phyloP scores from a whole-genome alignment of 1,140 invertebrate species.

The Lethrus apterus region DNA sequence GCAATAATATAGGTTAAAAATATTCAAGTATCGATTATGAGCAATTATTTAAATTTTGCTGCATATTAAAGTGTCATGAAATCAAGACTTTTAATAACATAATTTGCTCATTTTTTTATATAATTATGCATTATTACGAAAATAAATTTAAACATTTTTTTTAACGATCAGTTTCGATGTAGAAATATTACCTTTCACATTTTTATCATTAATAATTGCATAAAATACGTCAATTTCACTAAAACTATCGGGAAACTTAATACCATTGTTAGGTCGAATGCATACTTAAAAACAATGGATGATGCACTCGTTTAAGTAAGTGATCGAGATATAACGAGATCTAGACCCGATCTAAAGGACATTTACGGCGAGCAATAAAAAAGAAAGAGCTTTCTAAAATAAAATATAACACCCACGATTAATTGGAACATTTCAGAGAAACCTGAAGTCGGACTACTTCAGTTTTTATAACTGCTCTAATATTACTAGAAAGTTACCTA shows the following conservation, averaged over 20 bases:
- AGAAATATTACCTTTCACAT: neutral
- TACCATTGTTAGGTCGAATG: neutral
- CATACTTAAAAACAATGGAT: conserved; percentile 2
- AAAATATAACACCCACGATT: conserved; percentile 7
- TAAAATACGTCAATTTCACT: too few species aligned
- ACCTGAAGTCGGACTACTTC: neutral
- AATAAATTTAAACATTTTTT: too few species aligned
- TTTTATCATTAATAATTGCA: too few species aligned
- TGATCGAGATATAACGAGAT: neutral
- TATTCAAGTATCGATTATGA: too few species aligned
- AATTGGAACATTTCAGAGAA: conserved; percentile 8
- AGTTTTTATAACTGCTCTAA: conserved; percentile 3
- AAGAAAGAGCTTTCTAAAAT: conserved; percentile 7
- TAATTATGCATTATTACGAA: too few species aligned
- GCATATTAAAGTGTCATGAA: too few species aligned
- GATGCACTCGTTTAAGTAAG: neutral
- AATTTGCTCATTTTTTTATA: too few species aligned
- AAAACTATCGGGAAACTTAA: neutral
- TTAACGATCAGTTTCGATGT: neutral
- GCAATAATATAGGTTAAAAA: too few species aligned
- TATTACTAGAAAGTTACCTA: conserved; percentile 4
- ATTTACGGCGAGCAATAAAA: neutral
- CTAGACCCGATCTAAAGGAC: conserved; percentile 1
- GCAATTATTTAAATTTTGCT: too few species aligned
- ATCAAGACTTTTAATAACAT: too few species aligned